Evolutionary conservation across 2,113 vertebrate genomes (phyloP), one percentile per base, ranked within the genome.

Genomic region (Polypterus senegalus): DNA sequence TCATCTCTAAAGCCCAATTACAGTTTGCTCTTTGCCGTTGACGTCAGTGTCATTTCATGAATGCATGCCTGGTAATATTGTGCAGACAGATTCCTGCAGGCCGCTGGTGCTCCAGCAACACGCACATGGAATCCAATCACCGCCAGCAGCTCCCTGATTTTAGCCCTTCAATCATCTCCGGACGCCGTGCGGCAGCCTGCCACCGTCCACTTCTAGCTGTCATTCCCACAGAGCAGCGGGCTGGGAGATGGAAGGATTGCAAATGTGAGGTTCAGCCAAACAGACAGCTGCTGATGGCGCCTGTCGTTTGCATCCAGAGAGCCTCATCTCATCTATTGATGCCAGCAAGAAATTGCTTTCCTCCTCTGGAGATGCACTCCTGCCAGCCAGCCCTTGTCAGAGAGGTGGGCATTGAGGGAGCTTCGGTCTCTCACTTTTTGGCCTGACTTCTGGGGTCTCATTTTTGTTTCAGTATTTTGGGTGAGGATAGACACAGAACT

Each of bases 291-390:
- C 48, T 70, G 74, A 69, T 70, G 66, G 66, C 61, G 59, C 47
- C 60, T 56, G 62, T 65, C 65, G 27, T 68, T 62, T 43, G 60
- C 52, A 57, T 59, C 70, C 67, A 61, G 58, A 60, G 69, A 65
- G 64, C 74, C 65, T 72, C 44, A 73, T 73, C 78, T 69, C 70
- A 64, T 72, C 63, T 66, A 63, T 71, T 77, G 78, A 82, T 81
- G 67, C 51, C 51, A 52, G 51, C 4, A 52, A 52, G 51, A 7
- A 52, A 52, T 52, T 52, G 4, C 51, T 8, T 52, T 52, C 51
- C 51, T 52, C 51, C 51, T 52, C 51, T 3, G 51, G 27, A 27
- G 27, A 27, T 27, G 27, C 27, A 27, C 27, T 27, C 27, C 27
- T 27, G 27, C 27, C 27, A 27, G 27, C 27, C 27, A 27, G 27